A percentile compares a stretch with the other conserved stretches of the same genome.
Evolutionary conservation across 2,888 invertebrate species (phyloP).

Genomic region (Nowickia ferox): DNA sequence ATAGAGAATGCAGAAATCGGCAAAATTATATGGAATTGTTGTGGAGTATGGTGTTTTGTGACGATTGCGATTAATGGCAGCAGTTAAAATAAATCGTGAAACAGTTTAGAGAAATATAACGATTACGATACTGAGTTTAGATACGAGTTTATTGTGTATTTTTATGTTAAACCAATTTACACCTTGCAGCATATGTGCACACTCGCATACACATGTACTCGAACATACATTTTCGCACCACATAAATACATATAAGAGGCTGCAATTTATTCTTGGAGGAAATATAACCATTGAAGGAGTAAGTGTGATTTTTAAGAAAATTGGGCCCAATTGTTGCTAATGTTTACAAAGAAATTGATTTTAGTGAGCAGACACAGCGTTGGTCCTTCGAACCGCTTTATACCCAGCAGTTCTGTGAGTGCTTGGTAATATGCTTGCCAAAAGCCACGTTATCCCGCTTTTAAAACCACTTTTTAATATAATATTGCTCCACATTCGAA

Average conservation of each 20-base stretch:
- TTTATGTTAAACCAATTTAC: slow-evolving; percentile 65
- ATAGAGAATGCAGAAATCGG: not conserved
- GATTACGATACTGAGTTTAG: slow-evolving; percentile 42
- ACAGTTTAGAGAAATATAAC: slow-evolving; percentile 72
- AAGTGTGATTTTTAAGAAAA: too few species aligned
- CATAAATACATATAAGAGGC: not conserved
- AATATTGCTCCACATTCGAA: too few species aligned
- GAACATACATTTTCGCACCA: not conserved
- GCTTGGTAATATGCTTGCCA: too few species aligned
- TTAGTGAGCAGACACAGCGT: too few species aligned
- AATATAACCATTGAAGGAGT: too few species aligned
- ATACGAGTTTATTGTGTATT: slow-evolving; percentile 40
- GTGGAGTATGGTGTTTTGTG: slow-evolving; percentile 51
- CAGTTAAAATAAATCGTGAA: slow-evolving; percentile 78
- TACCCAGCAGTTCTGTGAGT: too few species aligned
- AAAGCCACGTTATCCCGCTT: too few species aligned
- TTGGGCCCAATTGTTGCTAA: too few species aligned
- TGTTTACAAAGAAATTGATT: too few species aligned
- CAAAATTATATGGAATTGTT: slow-evolving; percentile 29
- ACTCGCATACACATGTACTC: not conserved
- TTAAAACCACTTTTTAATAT: too few species aligned
- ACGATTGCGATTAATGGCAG: slow-evolving; percentile 82
- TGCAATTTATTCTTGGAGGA: not conserved
- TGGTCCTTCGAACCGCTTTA: too few species aligned
- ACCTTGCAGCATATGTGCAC: slow-evolving; percentile 52